A percentile compares a stretch with the other conserved stretches of the same genome.
These are phyloP conservation scores for Bombus confusus DNA, from an alignment of 1,140 invertebrate species.

Conservation along the genomic window DNA sequence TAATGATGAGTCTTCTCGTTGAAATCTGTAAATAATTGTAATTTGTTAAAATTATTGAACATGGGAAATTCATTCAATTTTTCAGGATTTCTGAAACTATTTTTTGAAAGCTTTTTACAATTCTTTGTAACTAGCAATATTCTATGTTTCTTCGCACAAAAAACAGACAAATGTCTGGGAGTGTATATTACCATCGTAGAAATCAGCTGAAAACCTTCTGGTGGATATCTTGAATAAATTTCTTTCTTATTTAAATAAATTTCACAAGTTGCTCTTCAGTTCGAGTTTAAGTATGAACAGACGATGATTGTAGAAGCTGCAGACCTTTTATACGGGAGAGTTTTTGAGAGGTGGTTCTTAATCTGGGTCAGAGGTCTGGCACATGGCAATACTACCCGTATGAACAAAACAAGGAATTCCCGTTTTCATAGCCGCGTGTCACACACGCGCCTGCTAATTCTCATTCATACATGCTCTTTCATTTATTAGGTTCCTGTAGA, in stretches of 20 bases:
- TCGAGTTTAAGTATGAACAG: slow-evolving; percentile 9
- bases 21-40: slow-evolving; percentile 42
- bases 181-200: neutral
- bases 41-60: neutral
- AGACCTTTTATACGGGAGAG: slow-evolving; percentile 59
- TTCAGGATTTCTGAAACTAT: too few species aligned
- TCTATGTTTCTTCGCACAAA: neutral
- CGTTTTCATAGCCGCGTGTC: neutral
- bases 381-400: slow-evolving; percentile 22
- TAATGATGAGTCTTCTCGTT: slow-evolving; percentile 14
- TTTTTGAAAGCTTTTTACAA: too few species aligned
- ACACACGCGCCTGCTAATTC: neutral
- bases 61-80: too few species aligned
- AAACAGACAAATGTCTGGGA: neutral
- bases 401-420: slow-evolving; percentile 30
- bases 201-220: neutral
- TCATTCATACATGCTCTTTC: neutral
- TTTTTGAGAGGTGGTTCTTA: slow-evolving; percentile 51
- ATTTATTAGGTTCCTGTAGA: neutral
- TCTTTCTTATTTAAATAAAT: neutral
- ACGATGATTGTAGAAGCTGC: slow-evolving; percentile 6
- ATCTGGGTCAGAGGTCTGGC: slow-evolving; percentile 59
- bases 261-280: neutral
- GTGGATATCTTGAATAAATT: neutral
- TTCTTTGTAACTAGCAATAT: neutral